Conservation (phyloP, 2,888 invertebrate genomes). For the Dryococelus australis region DNA sequence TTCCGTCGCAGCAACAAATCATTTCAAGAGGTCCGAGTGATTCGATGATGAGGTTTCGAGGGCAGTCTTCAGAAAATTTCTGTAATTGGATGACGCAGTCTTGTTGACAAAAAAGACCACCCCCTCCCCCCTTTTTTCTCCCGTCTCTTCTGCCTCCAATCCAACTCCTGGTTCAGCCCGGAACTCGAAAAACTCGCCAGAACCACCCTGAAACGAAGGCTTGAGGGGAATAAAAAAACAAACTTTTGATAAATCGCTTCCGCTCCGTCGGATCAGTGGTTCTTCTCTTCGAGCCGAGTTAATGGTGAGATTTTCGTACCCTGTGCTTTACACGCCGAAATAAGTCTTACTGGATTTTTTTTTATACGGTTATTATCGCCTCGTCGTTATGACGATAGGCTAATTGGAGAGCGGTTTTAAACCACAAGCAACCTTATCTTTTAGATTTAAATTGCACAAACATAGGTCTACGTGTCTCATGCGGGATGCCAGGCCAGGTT, state of each 20-base stretch:
- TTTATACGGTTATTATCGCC: too few relatives aligned
- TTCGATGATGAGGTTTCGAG: slow-evolving; percentile 21
- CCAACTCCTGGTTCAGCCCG: background rate
- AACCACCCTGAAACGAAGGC: background rate
- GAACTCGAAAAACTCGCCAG: background rate
- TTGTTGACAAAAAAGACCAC: slow-evolving; percentile 28
- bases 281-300: background rate
- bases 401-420: too few relatives aligned
- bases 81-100: slow-evolving; percentile 28
- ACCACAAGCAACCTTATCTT: too few relatives aligned
- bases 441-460: too few relatives aligned
- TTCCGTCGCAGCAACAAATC: slow-evolving; percentile 12
- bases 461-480: too few relatives aligned
- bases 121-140: background rate
- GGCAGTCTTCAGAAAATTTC: slow-evolving; percentile 26
- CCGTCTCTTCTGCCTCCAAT: background rate
- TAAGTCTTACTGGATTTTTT: too few relatives aligned
- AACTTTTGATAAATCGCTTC: background rate
- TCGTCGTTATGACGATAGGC: too few relatives aligned
- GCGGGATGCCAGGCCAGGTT: too few relatives aligned
- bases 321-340: too few relatives aligned
- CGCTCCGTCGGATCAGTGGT: background rate
- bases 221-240: background rate
- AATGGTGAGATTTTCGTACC: background rate
- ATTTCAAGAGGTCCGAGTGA: slow-evolving; percentile 27